A percentile compares a stretch with the other conserved stretches of the same genome.
phyloP scores from a whole-genome alignment of 2,888 invertebrate genomes.

The Diarsia brunnea region DNA sequence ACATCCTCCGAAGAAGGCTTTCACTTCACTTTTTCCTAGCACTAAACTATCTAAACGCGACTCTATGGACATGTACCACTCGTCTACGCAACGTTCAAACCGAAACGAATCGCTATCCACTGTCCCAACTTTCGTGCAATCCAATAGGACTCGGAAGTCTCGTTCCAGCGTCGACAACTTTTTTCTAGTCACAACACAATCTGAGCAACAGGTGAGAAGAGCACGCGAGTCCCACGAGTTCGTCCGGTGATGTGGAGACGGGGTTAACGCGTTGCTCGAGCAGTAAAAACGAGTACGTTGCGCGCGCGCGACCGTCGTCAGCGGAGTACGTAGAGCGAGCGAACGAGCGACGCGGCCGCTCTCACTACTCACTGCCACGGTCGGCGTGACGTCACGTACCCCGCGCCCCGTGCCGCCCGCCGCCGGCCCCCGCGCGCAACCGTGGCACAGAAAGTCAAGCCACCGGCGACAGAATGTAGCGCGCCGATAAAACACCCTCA shows the following conservation, averaged over 20 bases:
- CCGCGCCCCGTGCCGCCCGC: conserved; percentile 72
- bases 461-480: conserved; percentile 87
- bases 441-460: conserved; percentile 89
- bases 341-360: conserved; percentile 87
- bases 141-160: conserved; percentile 71
- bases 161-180: conserved; percentile 70
- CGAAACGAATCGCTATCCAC: conserved; percentile 83
- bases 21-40: conserved; percentile 89
- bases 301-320: conserved; percentile 88
- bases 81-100: conserved; percentile 80
- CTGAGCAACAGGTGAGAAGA: conserved; percentile 83
- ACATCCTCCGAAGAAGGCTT: conserved; percentile 87
- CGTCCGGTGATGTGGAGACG: conserved; percentile 76
- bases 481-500: conserved; percentile 88
- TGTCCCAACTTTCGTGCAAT: conserved; percentile 78
- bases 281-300: conserved; percentile 83
- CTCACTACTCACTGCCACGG: conserved; percentile 90
- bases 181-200: conserved; percentile 83
- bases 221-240: conserved; percentile 80
- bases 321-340: conserved; percentile 88
- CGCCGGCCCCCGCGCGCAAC: conserved; percentile 77
- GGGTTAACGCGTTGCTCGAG: conserved; percentile 80
- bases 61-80: conserved; percentile 84
- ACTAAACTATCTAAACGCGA: conserved; percentile 87
- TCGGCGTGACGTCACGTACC: conserved; percentile 88